Base-by-base conservation (phyloP, 2,888 invertebrate genomes). In the Dynastes grantii region DNA sequence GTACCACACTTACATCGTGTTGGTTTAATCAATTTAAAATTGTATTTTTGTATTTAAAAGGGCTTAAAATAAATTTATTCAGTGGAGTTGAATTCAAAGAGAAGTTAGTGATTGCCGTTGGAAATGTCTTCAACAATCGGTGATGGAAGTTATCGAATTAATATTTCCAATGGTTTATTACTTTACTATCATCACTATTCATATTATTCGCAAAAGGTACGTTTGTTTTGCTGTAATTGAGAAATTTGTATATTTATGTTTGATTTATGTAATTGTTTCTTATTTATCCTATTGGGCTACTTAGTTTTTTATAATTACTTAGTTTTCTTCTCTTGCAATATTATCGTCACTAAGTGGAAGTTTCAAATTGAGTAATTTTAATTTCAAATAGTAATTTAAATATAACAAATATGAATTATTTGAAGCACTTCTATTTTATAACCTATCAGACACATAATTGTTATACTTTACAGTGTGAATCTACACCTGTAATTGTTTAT, bases 161-260 rank as follows among this genome's bases (percentile, higher is more conserved):
- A 83, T 77, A 78, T 82, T 67, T 80, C 83, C 79, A 85, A 87
- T 85, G 87, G 92, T 80, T 88, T 92, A 79, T 88, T 91, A 81
- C 88, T 94, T 2, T 94, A 93, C 85, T 92, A 92, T 84, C 93
- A 94, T 88, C 92, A 92, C 81, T 94, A 94, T 87, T 94, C 94
- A 83, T 94, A 92, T 87, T 94, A 94, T 86, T 94, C 94, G 51
- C 94, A 94, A 90, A 94, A 94, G 92, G 94, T 94, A 90, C 88
- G 77, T 75, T n/a, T 45, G 37, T 29, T 65, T 45, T 65, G 32
- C n/a, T 71, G 8, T 16, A 65, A 65, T 16, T 45, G 45, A 37
- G 16, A 6, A 16, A n/a, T 2, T 45, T 45, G 45, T 45, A 45
- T 45, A 8, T 8, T 32, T 16, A 29, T 71, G 49, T 61, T 73